Conservation (phyloP, 2,888 invertebrate genomes). For the Microctonus hyperodae region DNA sequence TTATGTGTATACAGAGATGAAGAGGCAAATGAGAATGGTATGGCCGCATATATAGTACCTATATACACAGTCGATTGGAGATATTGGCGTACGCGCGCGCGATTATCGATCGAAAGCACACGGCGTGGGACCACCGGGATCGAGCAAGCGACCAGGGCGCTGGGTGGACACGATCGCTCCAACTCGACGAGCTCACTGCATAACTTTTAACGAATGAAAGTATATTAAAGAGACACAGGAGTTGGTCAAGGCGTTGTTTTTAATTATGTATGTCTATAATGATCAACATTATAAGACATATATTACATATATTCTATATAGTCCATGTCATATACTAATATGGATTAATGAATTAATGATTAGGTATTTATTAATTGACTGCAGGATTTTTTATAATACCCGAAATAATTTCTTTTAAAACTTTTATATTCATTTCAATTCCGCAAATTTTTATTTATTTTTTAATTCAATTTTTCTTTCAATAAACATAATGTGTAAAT, state of each 20-base stretch:
- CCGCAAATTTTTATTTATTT: background rate
- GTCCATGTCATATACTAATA: conserved; percentile 55
- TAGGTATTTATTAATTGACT: background rate
- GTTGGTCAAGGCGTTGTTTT: conserved; percentile 53
- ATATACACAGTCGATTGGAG: conserved; percentile 29
- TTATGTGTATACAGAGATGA: conserved; percentile 6
- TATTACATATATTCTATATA: too few species aligned
- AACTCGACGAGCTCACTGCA: conserved; percentile 45
- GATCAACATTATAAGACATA: conserved; percentile 59
- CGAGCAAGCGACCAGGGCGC: conserved; percentile 42
- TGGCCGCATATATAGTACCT: too few species aligned
- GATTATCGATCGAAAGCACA: conserved; percentile 37
- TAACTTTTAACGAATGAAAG: conserved; percentile 51
- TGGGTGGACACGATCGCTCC: conserved; percentile 35
- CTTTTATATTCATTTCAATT: too few species aligned
- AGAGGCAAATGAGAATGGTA: conserved; percentile 31
- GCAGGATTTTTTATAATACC: too few species aligned
- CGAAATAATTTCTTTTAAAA: too few species aligned
- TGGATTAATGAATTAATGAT: conserved; percentile 49
- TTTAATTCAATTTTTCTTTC: background rate
- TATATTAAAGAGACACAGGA: conserved; percentile 45
- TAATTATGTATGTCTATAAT: conserved; percentile 64
- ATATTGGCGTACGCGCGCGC: conserved; percentile 33
- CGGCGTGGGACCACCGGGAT: conserved; percentile 61
- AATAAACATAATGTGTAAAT: conserved; percentile 14